These are phyloP conservation scores for Epizoanthus scotinus DNA, from an alignment of 92 coral and sea anemone genomes.

Conservation along the genomic window DNA sequence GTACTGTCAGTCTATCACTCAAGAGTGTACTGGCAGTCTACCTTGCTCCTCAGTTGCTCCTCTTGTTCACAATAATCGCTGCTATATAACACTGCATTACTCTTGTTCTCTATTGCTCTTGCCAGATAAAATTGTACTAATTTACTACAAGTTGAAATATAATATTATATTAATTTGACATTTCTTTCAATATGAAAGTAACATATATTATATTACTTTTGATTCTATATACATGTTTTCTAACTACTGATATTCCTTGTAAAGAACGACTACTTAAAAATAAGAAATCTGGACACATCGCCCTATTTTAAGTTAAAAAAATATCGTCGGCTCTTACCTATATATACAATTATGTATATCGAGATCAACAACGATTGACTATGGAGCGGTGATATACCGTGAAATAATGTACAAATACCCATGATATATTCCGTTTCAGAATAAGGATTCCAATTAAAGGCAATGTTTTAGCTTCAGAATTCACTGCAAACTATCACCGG, in stretches of 20 bases:
- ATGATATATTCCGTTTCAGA: too few species aligned
- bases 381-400: background rate
- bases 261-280: conserved; percentile 6
- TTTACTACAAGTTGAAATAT: background rate
- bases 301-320: background rate
- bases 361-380: background rate
- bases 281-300: conserved; percentile 4
- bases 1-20: too few species aligned
- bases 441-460: too few species aligned
- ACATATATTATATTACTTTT: conserved; percentile 5
- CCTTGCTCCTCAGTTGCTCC: too few species aligned
- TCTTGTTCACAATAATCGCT: background rate
- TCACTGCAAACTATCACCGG: too few species aligned
- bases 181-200: conserved; percentile 36
- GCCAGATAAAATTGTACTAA: background rate
- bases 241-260: conserved; percentile 11
- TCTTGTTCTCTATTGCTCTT: background rate
- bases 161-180: conserved; percentile 17
- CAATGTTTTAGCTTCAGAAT: too few species aligned
- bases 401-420: too few species aligned
- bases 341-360: background rate
- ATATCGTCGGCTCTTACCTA: conserved; percentile 3
- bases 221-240: conserved; percentile 11
- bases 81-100: background rate
- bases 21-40: too few species aligned